Conservation (phyloP, 2,113 vertebrate species). For the Toxostoma redivivum region DNA sequence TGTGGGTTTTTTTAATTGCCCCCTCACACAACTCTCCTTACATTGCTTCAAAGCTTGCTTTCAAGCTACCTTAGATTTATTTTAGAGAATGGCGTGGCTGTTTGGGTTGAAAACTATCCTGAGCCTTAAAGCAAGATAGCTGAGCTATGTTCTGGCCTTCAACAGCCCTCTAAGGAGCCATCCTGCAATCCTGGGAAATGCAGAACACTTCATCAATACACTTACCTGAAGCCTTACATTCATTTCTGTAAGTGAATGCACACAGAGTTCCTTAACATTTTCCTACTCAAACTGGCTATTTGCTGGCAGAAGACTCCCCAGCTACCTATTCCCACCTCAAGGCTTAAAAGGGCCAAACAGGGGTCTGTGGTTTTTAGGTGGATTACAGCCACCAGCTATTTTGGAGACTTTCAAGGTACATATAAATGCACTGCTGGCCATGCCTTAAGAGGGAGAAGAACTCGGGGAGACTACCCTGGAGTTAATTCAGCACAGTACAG, state of each 20-base stretch:
- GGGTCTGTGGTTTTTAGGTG: background rate
- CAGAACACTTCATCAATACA: background rate
- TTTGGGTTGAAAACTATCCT: background rate
- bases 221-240: constrained; percentile 12
- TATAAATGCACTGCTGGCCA: background rate
- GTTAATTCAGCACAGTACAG: background rate
- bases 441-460: background rate
- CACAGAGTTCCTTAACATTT: background rate
- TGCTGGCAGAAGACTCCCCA: background rate
- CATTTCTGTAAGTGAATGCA: background rate
- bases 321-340: background rate
- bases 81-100: background rate
- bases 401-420: background rate
- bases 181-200: background rate
- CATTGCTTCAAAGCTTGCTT: background rate
- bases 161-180: background rate
- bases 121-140: background rate
- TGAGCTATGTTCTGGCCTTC: background rate
- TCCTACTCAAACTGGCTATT: background rate
- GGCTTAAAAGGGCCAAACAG: background rate
- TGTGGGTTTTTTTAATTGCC: background rate
- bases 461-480: background rate
- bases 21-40: background rate
- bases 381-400: background rate
- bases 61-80: background rate